These are phyloP conservation scores for Phrixothrix hirtus DNA, from an alignment of 2,888 invertebrate species.

Conservation along the genomic window DNA sequence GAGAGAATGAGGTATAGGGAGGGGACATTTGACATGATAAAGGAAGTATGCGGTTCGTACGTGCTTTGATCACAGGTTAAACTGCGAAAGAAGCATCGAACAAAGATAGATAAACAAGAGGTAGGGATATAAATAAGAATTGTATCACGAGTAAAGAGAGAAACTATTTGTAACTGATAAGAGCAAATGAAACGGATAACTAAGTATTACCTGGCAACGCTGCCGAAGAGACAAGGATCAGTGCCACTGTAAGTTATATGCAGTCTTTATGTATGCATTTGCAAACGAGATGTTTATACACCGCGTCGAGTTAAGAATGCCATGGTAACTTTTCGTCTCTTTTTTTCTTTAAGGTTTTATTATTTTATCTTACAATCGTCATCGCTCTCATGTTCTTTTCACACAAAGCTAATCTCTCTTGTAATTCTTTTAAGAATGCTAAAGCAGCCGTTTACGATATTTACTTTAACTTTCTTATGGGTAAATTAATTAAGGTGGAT, in stretches of 20 bases:
- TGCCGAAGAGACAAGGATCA: conserved; percentile 48
- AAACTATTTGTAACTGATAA: conserved; percentile 19
- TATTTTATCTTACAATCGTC: conserved; percentile 27
- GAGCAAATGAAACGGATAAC: conserved; percentile 30
- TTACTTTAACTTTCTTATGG: conserved; percentile 3
- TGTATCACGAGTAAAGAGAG: conserved; percentile 35
- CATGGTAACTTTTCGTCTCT: conserved; percentile 35
- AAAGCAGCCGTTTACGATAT: conserved; percentile 10
- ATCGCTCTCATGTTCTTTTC: conserved; percentile 25
- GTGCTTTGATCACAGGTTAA: conserved; percentile 48
- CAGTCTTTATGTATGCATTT: conserved; percentile 51
- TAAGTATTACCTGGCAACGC: conserved; percentile 40
- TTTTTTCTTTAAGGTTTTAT: conserved; percentile 26
- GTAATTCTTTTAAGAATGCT: conserved; percentile 18
- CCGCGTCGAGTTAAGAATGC: conserved; percentile 45
- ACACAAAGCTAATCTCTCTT: conserved; percentile 18
- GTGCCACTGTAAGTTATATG: conserved; percentile 52
- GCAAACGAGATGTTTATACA: conserved; percentile 53
- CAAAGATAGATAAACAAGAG: conserved; percentile 43
- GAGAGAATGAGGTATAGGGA: conserved; percentile 26
- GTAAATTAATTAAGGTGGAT: conserved; percentile 2
- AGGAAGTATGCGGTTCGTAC: conserved; percentile 46
- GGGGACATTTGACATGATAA: conserved; percentile 36
- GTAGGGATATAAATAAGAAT: conserved; percentile 45
- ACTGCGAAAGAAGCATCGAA: conserved; percentile 45